Conservation (phyloP, 2,888 invertebrate species). For the Drosophila anomalata region DNA sequence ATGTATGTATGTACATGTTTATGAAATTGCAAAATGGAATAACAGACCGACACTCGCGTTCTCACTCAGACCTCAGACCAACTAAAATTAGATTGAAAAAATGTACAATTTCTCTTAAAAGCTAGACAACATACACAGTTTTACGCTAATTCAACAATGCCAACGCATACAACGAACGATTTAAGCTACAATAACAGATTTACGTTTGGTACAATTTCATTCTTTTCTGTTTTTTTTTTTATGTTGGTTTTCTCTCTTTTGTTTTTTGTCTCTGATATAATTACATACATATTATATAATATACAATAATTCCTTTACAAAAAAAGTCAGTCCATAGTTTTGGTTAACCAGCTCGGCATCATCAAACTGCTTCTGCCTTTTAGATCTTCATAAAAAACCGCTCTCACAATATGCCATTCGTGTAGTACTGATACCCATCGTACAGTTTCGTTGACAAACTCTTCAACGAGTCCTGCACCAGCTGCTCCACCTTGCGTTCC, state of each 20-base stretch:
- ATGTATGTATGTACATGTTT: constrained; percentile 59
- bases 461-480: constrained; percentile 97
- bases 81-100: constrained; percentile 60
- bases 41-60: constrained; percentile 37
- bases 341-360: constrained; percentile 63
- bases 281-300: constrained; percentile 51
- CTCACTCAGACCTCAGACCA: constrained; percentile 37
- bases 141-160: constrained; percentile 68
- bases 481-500: constrained; percentile 94
- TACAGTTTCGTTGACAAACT: constrained; percentile 98
- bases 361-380: constrained; percentile 61
- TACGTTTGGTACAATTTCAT: constrained; percentile 55
- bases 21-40: constrained; percentile 55
- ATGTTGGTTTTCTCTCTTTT: constrained; percentile 1
- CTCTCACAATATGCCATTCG: constrained; percentile 93
- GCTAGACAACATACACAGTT: constrained; percentile 71
- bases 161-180: constrained; percentile 55
- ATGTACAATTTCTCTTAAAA: constrained; percentile 68
- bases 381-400: constrained; percentile 84
- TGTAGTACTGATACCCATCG: constrained; percentile 99
- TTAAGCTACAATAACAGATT: constrained; percentile 70
- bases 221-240: constrained; percentile 35
- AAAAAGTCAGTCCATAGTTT: constrained; percentile 72
- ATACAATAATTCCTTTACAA: constrained; percentile 55
- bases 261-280: constrained; percentile 35